Evolutionary conservation across 2,113 vertebrate species (phyloP), one percentile per base, ranked within the genome.

Genomic region (Myiopsitta monachus): DNA sequence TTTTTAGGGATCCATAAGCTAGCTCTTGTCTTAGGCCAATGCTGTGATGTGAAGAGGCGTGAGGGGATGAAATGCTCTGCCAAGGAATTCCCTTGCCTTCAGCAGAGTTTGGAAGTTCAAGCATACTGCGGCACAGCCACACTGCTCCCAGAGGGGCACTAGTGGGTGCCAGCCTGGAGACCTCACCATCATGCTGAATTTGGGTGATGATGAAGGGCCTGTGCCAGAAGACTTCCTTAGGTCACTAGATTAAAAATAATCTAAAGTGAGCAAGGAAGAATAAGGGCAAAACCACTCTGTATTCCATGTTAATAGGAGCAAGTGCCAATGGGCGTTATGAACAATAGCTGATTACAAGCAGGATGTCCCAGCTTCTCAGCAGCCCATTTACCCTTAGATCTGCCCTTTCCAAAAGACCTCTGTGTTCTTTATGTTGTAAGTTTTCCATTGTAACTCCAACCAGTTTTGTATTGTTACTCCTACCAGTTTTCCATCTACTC

Each of bases 1-100:
- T 7, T 83, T 82, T 70, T 14, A 54, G 39, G 36, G 31, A 43
- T 36, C n/a, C 13, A 3, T 14, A 13, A 64, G 10, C 61, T 74
- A 63, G 17, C 33, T 55, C 27, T 27, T 1, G 4, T 19, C 38
- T 69, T 2, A 1, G 67, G 30, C 17, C 41, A 52, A 0, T 5
- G 16, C n/a, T 74, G 54, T 36, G 39, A 36, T 49, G 7, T 49
- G 28, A 47, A 57, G 59, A 39, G 24, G 6, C 9, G 13, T 23
- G 23, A 46, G 0, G 3, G 47, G 57, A n/a, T 1, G 26, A 33
- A 22, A 28, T 83, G 43, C 26, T 11, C 27, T 61, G 63, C 43
- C 63, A 31, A 15, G 63, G 19, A 51, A 68, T 21, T 18, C 11
- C 33, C 14, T n/a, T 75, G 38, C 11, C 10, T 33, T 55, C 57